phyloP scores from a whole-genome alignment of 2,888 invertebrate genomes.

The Troides aeacus region DNA sequence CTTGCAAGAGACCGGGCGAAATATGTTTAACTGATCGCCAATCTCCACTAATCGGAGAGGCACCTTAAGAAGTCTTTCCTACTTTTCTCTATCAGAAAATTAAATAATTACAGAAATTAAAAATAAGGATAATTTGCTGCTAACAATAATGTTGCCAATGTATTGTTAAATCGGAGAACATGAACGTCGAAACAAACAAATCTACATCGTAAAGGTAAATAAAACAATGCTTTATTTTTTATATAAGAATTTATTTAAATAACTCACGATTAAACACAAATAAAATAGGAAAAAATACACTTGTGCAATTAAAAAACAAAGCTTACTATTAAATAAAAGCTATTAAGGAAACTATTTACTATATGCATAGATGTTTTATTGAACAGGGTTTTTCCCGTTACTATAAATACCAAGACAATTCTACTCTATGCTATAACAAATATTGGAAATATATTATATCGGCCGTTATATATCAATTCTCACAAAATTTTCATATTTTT shows the following conservation, averaged over 20 bases:
- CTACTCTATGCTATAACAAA: not conserved
- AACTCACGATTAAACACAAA: conserved; percentile 15
- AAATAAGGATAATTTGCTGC: not conserved
- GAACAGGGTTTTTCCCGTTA: conserved; percentile 15
- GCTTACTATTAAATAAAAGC: conserved; percentile 25
- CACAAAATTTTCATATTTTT: not conserved
- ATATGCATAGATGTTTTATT: conserved; percentile 31
- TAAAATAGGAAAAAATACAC: conserved; percentile 33
- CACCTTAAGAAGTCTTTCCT: no score
- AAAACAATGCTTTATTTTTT: conserved; percentile 8
- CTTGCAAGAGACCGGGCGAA: no score
- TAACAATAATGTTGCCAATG: not conserved
- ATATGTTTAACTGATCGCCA: no score
- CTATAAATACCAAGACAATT: not conserved
- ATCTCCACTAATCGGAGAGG: no score
- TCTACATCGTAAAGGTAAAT: not conserved
- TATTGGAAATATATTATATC: not conserved
- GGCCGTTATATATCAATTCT: not conserved
- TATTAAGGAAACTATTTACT: conserved; percentile 27
- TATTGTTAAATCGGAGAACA: not conserved
- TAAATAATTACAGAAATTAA: no score
- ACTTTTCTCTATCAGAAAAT: no score
- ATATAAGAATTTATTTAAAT: conserved; percentile 24
- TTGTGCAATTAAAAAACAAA: conserved; percentile 37
- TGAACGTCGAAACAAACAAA: not conserved